phyloP scores from a whole-genome alignment of 1,140 invertebrate genomes.

The Teleopsis dalmanni region DNA sequence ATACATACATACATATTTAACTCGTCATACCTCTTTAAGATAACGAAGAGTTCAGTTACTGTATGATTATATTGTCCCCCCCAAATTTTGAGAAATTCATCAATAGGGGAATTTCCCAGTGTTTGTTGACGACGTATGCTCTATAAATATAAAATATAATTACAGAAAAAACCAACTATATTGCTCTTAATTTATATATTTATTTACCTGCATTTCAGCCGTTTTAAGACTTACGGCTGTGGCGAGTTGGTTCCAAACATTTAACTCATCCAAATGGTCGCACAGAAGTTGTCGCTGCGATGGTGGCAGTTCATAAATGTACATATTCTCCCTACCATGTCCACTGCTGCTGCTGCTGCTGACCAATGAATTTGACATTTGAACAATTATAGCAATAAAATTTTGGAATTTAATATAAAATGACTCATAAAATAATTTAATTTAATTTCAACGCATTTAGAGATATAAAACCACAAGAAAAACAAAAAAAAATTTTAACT shows the following conservation, averaged over 20 bases:
- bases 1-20: too few species aligned
- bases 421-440: too few species aligned
- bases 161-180: background rate
- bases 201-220: constrained; percentile 51
- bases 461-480: too few species aligned
- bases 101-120: constrained; percentile 60
- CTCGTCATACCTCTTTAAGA: constrained; percentile 50
- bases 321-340: background rate
- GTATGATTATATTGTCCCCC: constrained; percentile 72
- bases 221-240: constrained; percentile 48
- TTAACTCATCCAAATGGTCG: constrained; percentile 65
- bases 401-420: too few species aligned
- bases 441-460: too few species aligned
- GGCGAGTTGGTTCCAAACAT: constrained; percentile 71
- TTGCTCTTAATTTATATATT: background rate
- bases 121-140: constrained; percentile 45
- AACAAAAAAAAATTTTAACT: too few species aligned
- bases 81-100: constrained; percentile 68
- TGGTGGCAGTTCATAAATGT: constrained; percentile 61
- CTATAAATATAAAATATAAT: constrained; percentile 24
- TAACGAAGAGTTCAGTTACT: constrained; percentile 65
- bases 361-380: too few species aligned
- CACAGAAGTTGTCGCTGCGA: constrained; percentile 60
- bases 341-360: constrained; percentile 4
- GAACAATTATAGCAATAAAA: too few species aligned